phyloP scores from a whole-genome alignment of 2,113 vertebrate genomes.

The Pyxicephalus adspersus region DNA sequence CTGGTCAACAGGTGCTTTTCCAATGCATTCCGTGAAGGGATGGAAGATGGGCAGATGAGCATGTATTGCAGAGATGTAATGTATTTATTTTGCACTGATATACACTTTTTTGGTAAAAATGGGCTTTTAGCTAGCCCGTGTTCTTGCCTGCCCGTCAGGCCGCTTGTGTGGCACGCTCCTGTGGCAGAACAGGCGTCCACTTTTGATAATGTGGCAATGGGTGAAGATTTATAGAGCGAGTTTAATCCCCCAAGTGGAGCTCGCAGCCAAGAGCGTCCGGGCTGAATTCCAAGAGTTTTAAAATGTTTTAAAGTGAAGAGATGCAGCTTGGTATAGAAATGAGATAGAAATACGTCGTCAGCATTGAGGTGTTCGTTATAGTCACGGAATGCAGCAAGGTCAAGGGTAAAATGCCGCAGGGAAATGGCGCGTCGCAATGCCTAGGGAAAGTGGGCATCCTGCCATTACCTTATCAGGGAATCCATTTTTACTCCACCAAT shows the following conservation, averaged over 20 bases:
- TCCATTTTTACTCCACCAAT: no score
- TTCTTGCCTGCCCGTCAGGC: no score
- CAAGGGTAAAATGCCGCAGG: background rate
- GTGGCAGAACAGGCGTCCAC: background rate
- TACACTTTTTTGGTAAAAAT: no score
- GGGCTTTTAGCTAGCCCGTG: no score
- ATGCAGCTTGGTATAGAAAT: constrained; percentile 18
- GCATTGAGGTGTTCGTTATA: background rate
- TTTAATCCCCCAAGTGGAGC: background rate
- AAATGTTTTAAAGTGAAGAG: constrained; percentile 41
- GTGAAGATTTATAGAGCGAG: constrained; percentile 18
- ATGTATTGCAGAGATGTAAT: no score
- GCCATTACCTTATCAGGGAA: no score
- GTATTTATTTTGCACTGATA: no score
- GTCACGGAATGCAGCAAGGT: background rate
- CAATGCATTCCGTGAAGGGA: no score
- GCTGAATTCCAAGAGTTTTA: constrained; percentile 33
- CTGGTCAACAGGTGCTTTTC: no score
- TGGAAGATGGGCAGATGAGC: no score
- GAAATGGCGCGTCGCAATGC: background rate
- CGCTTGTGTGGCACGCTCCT: background rate
- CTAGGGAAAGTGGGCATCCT: background rate
- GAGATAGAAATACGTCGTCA: background rate
- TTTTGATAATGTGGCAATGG: constrained; percentile 13
- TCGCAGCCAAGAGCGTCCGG: constrained; percentile 27